Conservation (phyloP, 2,888 invertebrate genomes). For the Oxycera nigricornis region DNA sequence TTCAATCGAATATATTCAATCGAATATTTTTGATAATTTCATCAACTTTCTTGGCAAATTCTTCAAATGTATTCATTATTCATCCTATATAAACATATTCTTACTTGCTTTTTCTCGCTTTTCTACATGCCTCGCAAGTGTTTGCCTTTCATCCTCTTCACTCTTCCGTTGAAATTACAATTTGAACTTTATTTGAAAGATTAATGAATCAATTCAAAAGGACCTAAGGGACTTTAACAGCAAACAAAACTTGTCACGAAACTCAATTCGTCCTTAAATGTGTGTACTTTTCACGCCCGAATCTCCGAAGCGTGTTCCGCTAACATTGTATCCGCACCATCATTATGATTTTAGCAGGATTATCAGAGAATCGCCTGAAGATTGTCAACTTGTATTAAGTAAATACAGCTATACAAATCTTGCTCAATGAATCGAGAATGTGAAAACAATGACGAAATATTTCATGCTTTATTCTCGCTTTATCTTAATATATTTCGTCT, state of each 20-base stretch:
- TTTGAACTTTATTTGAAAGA: background rate
- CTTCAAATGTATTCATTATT: no score
- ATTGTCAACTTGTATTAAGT: background rate
- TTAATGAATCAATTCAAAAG: background rate
- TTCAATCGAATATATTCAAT: no score
- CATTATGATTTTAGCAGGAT: background rate
- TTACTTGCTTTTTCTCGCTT: no score
- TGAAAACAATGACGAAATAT: background rate
- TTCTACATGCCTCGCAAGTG: no score
- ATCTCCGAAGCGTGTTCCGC: background rate
- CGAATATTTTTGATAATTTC: no score
- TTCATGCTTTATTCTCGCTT: background rate
- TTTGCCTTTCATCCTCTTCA: no score
- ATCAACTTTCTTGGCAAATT: no score
- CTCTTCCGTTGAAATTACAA: no score
- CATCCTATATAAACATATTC: no score
- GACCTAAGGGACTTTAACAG: background rate
- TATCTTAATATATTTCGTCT: slow-evolving; percentile 11
- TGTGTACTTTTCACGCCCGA: background rate
- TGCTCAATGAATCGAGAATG: background rate
- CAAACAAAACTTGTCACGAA: no score
- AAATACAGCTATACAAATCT: background rate
- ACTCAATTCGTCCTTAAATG: background rate
- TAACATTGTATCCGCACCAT: background rate
- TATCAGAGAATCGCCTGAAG: background rate